A percentile compares a stretch with the other conserved stretches of the same genome.
Evolutionary conservation across 2,113 vertebrate species (phyloP).

Genomic region (Salvator merianae): DNA sequence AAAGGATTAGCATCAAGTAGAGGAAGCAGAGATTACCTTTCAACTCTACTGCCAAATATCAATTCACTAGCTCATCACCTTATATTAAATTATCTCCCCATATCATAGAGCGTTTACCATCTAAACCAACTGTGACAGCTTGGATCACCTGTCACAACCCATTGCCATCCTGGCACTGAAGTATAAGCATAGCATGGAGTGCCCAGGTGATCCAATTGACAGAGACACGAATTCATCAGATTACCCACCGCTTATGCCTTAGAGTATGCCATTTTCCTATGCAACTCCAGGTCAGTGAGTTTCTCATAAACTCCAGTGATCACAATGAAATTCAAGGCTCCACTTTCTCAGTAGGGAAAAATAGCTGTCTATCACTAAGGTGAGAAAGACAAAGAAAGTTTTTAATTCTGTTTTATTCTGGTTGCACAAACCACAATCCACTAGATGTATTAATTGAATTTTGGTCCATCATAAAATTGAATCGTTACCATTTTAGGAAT

Average conservation of each 20-base stretch:
- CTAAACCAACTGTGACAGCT: not conserved
- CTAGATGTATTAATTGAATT: too few species aligned
- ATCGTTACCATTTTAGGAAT: too few species aligned
- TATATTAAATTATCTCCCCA: not conserved
- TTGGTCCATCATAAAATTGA: too few species aligned
- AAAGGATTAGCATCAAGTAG: not conserved
- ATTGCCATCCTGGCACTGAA: accelerated
- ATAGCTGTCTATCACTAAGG: too few species aligned
- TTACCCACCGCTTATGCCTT: too few species aligned
- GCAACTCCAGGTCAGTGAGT: not conserved
- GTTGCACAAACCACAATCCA: too few species aligned
- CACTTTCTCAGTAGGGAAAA: too few species aligned
- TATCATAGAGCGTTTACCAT: accelerated
- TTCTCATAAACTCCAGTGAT: not conserved
- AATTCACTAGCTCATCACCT: not conserved
- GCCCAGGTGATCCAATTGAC: not conserved
- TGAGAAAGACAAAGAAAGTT: too few species aligned
- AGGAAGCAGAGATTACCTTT: accelerated
- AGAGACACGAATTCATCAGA: accelerated
- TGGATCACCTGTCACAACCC: not conserved
- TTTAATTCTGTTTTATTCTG: too few species aligned
- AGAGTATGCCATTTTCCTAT: accelerated
- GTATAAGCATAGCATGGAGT: not conserved
- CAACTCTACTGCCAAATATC: not conserved
- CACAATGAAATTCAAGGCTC: too few species aligned